Evolutionary conservation across 2,888 invertebrate species (phyloP).

Genomic region (Apodemia hepburni): DNA sequence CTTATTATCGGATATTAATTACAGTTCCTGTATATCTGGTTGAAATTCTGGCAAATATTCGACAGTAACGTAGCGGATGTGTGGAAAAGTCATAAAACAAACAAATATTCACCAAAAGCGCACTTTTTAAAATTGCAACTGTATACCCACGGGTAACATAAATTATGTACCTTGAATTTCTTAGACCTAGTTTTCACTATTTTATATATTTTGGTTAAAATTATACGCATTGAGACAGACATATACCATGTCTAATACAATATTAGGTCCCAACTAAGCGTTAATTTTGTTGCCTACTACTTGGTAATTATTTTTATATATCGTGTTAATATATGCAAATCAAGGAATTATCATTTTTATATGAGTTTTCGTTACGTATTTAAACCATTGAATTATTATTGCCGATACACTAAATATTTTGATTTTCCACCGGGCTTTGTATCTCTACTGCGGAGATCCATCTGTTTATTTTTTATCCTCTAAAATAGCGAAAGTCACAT

Average conservation of each 20-base stretch:
- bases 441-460: too few species aligned
- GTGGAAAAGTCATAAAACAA: neutral
- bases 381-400: too few species aligned
- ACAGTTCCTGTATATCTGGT: neutral
- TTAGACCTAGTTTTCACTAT: neutral
- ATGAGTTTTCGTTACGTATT: too few species aligned
- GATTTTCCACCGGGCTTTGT: too few species aligned
- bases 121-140: constrained; percentile 1
- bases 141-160: neutral
- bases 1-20: neutral
- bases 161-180: neutral
- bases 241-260: neutral
- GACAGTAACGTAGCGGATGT: neutral
- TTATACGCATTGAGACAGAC: neutral
- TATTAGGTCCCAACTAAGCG: neutral
- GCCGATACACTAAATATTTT: too few species aligned
- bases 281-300: neutral
- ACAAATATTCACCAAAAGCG: neutral
- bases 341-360: too few species aligned
- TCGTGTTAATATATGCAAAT: too few species aligned
- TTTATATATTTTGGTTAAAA: neutral
- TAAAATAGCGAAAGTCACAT: too few species aligned
- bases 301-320: too few species aligned
- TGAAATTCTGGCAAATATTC: neutral
- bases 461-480: too few species aligned